A percentile compares a stretch with the other conserved stretches of the same genome.
These are phyloP conservation scores for Parauchenoglanis ngamensis DNA, from an alignment of 2,797 vertebrate species.

Conservation along the genomic window DNA sequence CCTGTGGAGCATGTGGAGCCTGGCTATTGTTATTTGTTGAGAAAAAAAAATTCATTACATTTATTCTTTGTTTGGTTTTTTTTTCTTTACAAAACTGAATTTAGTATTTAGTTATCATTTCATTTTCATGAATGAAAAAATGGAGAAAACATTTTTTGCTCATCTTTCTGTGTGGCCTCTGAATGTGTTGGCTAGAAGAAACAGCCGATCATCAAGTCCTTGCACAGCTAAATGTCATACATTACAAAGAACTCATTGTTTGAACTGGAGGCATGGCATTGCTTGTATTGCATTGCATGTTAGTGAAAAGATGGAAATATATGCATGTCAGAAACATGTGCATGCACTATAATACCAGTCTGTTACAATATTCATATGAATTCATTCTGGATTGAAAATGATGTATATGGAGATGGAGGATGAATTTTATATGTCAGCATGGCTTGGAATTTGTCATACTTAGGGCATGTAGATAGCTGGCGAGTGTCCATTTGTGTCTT, in stretches of 20 bases:
- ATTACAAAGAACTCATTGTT: background rate
- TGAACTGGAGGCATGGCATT: constrained; percentile 8
- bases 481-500: background rate
- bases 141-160: background rate
- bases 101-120: background rate
- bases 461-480: background rate
- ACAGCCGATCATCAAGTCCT: background rate
- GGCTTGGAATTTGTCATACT: background rate
- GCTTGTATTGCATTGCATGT: constrained; percentile 1
- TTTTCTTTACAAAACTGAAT: background rate
- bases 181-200: constrained; percentile 12
- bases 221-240: background rate
- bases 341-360: background rate
- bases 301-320: background rate
- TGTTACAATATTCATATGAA: background rate
- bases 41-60: background rate
- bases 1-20: background rate
- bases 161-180: constrained; percentile 37
- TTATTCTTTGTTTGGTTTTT: background rate
- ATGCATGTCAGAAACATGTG: background rate
- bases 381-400: background rate
- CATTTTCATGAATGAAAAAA: background rate
- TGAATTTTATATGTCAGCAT: background rate
- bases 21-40: background rate
- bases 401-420: background rate